Evolutionary conservation across 2,797 vertebrate species (phyloP), one percentile per base, ranked within the genome.

Genomic region (Tachyglossus aculeatus): DNA sequence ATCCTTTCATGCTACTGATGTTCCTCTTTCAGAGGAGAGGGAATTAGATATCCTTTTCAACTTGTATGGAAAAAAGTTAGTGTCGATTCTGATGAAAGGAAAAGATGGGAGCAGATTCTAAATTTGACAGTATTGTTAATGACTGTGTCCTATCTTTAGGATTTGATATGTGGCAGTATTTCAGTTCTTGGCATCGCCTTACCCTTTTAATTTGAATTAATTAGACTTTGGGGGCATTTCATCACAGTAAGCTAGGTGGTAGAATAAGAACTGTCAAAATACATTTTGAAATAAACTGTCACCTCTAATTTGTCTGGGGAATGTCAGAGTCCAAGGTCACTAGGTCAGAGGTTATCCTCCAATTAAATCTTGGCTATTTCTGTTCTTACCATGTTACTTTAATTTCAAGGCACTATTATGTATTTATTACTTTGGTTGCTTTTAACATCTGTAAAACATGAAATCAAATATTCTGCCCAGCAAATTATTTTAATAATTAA

Each of bases 1-100:
- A 22, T 55, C 44, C 32, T 51, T 77, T 61, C 60, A 63, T 44
- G 12, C 34, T 51, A 6, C 56, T 77, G 22, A 8, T 48, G 44
- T 33, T 45, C 43, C 53, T 39, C 27, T 19, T 61, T 69, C 65
- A 41, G 33, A 18, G 61, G 10, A 5, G 40, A 62, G 13, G 9
- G 43, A 63, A 66, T 9, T 6, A 4, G 38, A 22, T 47, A 16
- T 3, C 19, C 25, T 44, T 75, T 65, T 55, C 16, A 59, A 1
- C 60, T 39, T 45, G 2, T 12, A n/a, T 56, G 57, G 16, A 36
- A 53, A 67, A 39, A 12, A 22, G 45, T 62, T 21, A 11, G 1
- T 14, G 19, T 12, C 33, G 37, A 43, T 68, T 60, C 43, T 55
- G 22, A 50, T 3, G 15, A 43, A 15, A 3, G 24, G 47, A 48